Evolutionary conservation across 2,113 vertebrate genomes (phyloP).

Genomic region (Petrocephalus zakoni): DNA sequence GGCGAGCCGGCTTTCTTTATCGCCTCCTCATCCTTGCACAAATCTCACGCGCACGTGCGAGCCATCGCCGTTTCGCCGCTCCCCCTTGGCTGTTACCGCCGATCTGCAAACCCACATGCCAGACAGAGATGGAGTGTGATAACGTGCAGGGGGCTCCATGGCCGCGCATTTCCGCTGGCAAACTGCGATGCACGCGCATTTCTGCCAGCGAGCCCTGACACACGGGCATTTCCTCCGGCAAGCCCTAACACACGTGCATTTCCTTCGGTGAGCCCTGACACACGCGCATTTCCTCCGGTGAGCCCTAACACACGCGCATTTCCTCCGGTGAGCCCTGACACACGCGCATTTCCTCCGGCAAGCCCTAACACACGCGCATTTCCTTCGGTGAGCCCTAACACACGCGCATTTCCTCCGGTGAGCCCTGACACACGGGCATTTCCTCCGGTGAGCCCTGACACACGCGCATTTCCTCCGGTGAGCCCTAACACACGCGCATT

Average conservation of each 20-base stretch:
- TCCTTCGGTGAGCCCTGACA: no score
- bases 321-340: no score
- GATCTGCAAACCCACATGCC: background rate
- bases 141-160: background rate
- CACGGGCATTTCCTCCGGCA: background rate
- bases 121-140: background rate
- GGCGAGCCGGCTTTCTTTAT: slow-evolving; percentile 25
- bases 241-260: no score
- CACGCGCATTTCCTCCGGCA: background rate
- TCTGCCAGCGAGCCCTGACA: background rate
- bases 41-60: background rate
- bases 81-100: background rate
- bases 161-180: background rate
- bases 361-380: no score
- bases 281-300: no score
- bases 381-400: no score
- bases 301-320: no score
- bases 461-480: no score
- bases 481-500: no score
- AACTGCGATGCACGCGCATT: background rate
- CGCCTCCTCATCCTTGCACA: slow-evolving; percentile 23
- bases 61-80: background rate
- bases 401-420: background rate
- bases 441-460: background rate
- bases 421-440: background rate